Evolutionary conservation across 2,797 vertebrate genomes (phyloP).

Genomic region (Poeciliopsis gracilis): DNA sequence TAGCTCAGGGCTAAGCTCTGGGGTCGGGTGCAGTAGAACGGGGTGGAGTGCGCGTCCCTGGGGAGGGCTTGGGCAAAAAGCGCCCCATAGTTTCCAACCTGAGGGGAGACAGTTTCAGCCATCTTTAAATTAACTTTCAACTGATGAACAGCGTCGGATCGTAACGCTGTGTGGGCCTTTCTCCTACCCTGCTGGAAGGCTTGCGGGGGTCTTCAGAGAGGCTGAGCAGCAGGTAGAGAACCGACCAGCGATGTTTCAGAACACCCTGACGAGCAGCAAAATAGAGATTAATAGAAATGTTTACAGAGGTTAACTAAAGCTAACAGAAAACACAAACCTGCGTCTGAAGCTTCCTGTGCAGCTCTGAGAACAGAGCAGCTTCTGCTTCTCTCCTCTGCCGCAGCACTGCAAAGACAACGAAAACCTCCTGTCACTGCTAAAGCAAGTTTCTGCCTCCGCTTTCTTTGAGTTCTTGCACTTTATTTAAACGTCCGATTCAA

Average conservation of each 20-base stretch:
- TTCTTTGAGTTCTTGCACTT: not conserved
- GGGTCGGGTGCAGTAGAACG: constrained; percentile 93
- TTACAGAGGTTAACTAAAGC: too few species aligned
- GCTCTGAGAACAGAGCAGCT: constrained; percentile 93
- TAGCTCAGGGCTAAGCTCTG: constrained; percentile 92
- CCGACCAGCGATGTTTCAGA: constrained; percentile 96
- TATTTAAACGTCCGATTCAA: constrained; percentile 1
- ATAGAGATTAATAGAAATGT: not conserved
- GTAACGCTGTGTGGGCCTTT: not conserved
- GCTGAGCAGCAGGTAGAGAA: constrained; percentile 96
- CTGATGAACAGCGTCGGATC: not conserved
- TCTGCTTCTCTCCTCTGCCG: constrained; percentile 93
- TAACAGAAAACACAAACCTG: constrained; percentile 81
- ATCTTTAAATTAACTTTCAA: not conserved
- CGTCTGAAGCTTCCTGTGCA: constrained; percentile 94
- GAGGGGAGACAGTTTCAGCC: constrained; percentile 10
- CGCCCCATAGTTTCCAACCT: constrained; percentile 90
- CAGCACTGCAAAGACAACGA: constrained; percentile 80
- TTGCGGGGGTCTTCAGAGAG: constrained; percentile 97
- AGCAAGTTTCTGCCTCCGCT: not conserved
- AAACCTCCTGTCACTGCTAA: not conserved
- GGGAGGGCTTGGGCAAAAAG: constrained; percentile 94
- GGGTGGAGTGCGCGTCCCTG: constrained; percentile 94
- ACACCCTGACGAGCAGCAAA: constrained; percentile 82
- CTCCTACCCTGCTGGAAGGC: constrained; percentile 86